A percentile compares a stretch with the other conserved stretches of the same genome.
Conservation (phyloP, 1,140 invertebrate genomes). For the Camponotus floridanus region DNA sequence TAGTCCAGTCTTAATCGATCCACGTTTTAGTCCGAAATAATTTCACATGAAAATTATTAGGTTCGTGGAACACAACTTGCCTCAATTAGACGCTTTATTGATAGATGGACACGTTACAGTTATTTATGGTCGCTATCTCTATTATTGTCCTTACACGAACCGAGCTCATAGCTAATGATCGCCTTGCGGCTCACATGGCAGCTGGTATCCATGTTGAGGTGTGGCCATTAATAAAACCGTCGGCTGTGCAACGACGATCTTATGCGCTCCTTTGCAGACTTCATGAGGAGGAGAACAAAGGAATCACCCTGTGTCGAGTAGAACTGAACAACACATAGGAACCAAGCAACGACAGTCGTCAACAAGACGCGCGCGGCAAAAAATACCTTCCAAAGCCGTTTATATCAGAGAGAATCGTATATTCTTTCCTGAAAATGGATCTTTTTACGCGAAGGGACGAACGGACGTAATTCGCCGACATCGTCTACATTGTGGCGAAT, state of each 20-base stretch:
- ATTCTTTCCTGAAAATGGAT: conserved; percentile 42
- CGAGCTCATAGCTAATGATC: conserved; percentile 65
- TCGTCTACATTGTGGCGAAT: conserved; percentile 38
- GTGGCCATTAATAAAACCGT: conserved; percentile 76
- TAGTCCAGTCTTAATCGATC: conserved; percentile 6
- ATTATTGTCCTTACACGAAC: conserved; percentile 77
- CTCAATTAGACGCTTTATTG: conserved; percentile 57
- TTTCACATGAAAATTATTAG: conserved; percentile 23
- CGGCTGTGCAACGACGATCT: conserved; percentile 54
- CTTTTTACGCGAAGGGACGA: conserved; percentile 34
- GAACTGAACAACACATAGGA: background rate
- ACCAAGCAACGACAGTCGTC: background rate
- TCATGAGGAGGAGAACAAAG: conserved; percentile 61
- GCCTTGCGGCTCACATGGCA: conserved; percentile 66
- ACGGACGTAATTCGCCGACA: conserved; percentile 32
- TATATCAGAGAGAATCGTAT: conserved; percentile 40
- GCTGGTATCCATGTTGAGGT: conserved; percentile 68
- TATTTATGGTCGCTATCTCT: conserved; percentile 79
- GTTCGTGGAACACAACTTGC: conserved; percentile 14
- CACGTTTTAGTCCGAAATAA: background rate
- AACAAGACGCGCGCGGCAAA: background rate
- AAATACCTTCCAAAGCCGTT: conserved; percentile 15
- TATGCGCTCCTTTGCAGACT: conserved; percentile 17
- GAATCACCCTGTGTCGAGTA: conserved; percentile 41
- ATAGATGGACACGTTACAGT: conserved; percentile 76